These are phyloP conservation scores for Phyllopteryx taeniolatus DNA, from an alignment of 2,113 vertebrate genomes.

Conservation along the genomic window DNA sequence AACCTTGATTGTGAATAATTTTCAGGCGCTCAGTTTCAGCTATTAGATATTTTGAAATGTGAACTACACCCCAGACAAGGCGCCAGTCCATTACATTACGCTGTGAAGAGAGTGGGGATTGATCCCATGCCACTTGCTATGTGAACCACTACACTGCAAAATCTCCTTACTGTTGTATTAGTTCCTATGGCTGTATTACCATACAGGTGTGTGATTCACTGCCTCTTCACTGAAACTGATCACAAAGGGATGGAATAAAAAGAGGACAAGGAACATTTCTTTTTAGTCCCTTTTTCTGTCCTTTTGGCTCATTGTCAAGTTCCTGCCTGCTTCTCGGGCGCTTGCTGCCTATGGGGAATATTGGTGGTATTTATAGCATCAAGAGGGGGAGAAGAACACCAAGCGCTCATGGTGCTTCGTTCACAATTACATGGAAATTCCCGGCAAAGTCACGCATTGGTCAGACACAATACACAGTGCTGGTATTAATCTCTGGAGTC, in stretches of 20 bases:
- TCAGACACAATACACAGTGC: slow-evolving; percentile 56
- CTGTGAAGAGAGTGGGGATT: too few species aligned
- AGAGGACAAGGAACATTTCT: slow-evolving; percentile 39
- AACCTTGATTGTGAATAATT: too few species aligned
- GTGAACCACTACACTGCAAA: not conserved
- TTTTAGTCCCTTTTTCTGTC: slow-evolving; percentile 39
- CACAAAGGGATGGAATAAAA: slow-evolving; percentile 23
- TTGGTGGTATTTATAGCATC: slow-evolving; percentile 57
- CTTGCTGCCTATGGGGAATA: slow-evolving; percentile 49
- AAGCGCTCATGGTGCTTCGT: slow-evolving; percentile 50
- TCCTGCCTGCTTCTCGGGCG: slow-evolving; percentile 30
- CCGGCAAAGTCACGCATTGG: slow-evolving; percentile 65
- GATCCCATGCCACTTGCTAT: not conserved
- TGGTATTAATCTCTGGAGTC: slow-evolving; percentile 68
- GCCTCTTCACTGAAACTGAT: slow-evolving; percentile 22
- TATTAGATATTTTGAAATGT: too few species aligned
- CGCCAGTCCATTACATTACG: too few species aligned
- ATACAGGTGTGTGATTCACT: not conserved
- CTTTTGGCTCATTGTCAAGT: slow-evolving; percentile 42
- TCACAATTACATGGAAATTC: slow-evolving; percentile 77
- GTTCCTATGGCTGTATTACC: not conserved
- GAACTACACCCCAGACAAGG: too few species aligned
- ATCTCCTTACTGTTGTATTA: not conserved
- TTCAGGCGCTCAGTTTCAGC: too few species aligned
- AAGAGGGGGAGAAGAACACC: slow-evolving; percentile 41